phyloP scores from a whole-genome alignment of 2,888 invertebrate species.

The Nemoura dubitans region DNA sequence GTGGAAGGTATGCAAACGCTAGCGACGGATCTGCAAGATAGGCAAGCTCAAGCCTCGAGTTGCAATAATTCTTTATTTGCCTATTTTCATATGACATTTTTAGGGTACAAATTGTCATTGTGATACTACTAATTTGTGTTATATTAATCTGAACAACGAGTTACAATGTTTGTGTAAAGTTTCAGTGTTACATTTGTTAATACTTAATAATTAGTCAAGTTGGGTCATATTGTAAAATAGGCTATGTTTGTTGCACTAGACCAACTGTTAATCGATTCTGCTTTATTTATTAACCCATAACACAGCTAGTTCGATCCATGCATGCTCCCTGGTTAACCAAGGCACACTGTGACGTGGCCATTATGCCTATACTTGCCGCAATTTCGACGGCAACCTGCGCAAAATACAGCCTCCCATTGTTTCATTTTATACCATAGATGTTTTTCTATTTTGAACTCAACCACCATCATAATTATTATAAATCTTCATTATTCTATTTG shows the following conservation, averaged over 20 bases:
- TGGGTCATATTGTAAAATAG: constrained; percentile 45
- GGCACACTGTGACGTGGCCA: not conserved
- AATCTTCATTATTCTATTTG: not conserved
- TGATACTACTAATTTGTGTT: constrained; percentile 52
- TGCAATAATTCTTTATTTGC: constrained; percentile 45
- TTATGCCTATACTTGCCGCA: not conserved
- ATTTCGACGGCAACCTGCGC: not conserved
- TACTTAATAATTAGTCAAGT: constrained; percentile 46
- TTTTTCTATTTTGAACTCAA: not conserved
- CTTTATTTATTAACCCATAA: constrained; percentile 43
- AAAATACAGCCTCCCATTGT: not conserved
- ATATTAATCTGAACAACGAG: constrained; percentile 49
- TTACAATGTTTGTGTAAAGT: constrained; percentile 49
- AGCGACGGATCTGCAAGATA: not conserved
- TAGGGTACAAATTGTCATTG: constrained; percentile 52
- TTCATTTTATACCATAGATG: constrained; percentile 3
- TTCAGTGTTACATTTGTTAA: constrained; percentile 50
- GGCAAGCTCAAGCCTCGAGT: not conserved
- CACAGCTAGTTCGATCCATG: constrained; percentile 5
- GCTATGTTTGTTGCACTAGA: constrained; percentile 48
- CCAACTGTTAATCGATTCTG: constrained; percentile 46
- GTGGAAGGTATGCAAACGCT: not conserved
- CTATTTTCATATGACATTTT: constrained; percentile 51
- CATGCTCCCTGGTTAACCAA: constrained; percentile 7
- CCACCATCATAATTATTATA: not conserved